Conservation (phyloP, 2,113 vertebrate genomes). For the Peromyscus polionotus region DNA sequence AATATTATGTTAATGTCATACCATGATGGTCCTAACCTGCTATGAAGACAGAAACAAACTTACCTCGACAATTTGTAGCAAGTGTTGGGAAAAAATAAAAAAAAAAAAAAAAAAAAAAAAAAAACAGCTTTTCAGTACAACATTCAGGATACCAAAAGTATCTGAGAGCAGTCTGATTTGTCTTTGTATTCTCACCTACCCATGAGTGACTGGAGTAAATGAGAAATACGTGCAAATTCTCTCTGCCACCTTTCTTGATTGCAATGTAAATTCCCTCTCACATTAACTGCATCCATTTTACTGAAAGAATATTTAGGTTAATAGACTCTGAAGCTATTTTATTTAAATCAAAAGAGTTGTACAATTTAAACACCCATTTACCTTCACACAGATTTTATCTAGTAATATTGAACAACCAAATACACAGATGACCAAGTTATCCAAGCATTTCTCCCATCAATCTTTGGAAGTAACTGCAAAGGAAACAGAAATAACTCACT, state of each 20-base stretch:
- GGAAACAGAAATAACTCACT: background rate
- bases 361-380: background rate
- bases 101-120: background rate
- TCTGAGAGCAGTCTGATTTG: background rate
- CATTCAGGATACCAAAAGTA: background rate
- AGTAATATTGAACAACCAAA: background rate
- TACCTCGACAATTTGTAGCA: background rate
- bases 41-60: background rate
- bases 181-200: background rate
- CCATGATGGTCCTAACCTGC: background rate
- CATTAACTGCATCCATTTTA: background rate
- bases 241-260: background rate
- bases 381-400: background rate
- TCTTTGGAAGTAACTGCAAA: background rate
- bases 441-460: background rate
- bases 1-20: background rate
- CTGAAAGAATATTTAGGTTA: conserved; percentile 14
- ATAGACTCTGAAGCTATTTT: background rate
- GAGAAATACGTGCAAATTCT: background rate
- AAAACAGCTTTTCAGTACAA: background rate
- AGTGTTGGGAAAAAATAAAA: background rate
- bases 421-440: background rate
- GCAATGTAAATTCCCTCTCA: background rate
- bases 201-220: background rate
- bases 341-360: background rate